These are phyloP conservation scores for Oceanodroma tethys DNA, from an alignment of 2,113 vertebrate species.

Conservation along the genomic window DNA sequence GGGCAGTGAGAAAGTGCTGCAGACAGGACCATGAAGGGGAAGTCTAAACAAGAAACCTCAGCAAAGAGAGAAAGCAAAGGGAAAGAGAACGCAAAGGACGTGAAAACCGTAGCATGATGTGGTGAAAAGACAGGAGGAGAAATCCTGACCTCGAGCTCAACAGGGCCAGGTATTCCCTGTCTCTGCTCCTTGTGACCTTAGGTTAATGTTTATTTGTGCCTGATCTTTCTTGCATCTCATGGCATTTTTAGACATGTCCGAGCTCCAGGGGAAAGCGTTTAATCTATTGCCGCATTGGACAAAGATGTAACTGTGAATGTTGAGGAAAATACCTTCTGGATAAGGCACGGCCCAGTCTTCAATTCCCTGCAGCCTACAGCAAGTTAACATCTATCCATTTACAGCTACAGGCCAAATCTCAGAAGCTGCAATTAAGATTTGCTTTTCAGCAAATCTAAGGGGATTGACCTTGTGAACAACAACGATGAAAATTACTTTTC, in stretches of 20 bases:
- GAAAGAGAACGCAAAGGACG: background rate
- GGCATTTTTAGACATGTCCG: background rate
- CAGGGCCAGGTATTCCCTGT: too few species aligned
- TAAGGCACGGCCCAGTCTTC: rapidly evolving
- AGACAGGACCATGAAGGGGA: background rate
- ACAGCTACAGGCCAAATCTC: background rate
- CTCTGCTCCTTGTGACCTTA: background rate
- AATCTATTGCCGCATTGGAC: background rate
- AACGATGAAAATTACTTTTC: rapidly evolving
- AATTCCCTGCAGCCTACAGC: background rate
- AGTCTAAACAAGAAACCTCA: too few species aligned
- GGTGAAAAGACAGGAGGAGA: background rate
- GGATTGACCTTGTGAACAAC: background rate
- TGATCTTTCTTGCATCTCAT: background rate
- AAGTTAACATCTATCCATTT: rapidly evolving
- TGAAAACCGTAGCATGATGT: too few species aligned
- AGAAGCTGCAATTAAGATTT: background rate
- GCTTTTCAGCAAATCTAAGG: background rate
- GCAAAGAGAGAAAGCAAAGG: background rate
- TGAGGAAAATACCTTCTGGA: background rate
- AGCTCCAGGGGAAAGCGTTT: background rate
- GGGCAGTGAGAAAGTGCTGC: background rate
- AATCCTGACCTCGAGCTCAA: background rate
- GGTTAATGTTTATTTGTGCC: background rate
- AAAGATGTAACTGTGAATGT: background rate